These are phyloP conservation scores for Nebria ingens DNA, from an alignment of 1,140 invertebrate species.

Conservation along the genomic window DNA sequence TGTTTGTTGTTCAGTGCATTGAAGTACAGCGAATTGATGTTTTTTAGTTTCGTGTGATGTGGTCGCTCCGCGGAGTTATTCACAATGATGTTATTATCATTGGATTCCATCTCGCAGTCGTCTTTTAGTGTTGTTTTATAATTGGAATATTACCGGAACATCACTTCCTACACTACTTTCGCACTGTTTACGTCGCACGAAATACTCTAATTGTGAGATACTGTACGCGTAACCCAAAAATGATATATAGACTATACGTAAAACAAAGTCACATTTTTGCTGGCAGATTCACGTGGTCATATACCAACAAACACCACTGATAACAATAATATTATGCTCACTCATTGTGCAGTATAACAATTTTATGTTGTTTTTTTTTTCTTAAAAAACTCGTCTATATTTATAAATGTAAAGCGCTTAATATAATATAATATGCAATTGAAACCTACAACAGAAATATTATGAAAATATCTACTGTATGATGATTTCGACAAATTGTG, in stretches of 20 bases:
- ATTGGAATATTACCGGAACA: slow-evolving; percentile 8
- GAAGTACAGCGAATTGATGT: slow-evolving; percentile 5
- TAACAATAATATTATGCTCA: background rate
- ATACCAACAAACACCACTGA: slow-evolving; percentile 6
- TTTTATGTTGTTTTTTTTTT: background rate
- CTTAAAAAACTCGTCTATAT: background rate
- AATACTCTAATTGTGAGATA: background rate
- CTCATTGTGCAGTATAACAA: background rate
- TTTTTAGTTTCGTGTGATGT: background rate
- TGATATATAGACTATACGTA: background rate
- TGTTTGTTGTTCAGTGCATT: slow-evolving; percentile 8
- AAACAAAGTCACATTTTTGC: background rate
- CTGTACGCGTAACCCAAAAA: background rate
- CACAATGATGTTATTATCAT: background rate
- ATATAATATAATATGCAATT: background rate
- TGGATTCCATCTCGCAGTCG: background rate
- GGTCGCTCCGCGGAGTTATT: background rate
- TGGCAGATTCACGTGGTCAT: background rate
- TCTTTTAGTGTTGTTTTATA: background rate
- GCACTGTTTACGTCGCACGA: background rate
- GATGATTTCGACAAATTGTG: too few relatives aligned
- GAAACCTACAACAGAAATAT: too few relatives aligned
- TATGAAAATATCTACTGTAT: too few relatives aligned
- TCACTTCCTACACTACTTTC: slow-evolving; percentile 3
- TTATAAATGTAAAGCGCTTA: background rate